These are phyloP conservation scores for Narcine bancroftii DNA, from an alignment of 2,113 vertebrate species.

Conservation along the genomic window DNA sequence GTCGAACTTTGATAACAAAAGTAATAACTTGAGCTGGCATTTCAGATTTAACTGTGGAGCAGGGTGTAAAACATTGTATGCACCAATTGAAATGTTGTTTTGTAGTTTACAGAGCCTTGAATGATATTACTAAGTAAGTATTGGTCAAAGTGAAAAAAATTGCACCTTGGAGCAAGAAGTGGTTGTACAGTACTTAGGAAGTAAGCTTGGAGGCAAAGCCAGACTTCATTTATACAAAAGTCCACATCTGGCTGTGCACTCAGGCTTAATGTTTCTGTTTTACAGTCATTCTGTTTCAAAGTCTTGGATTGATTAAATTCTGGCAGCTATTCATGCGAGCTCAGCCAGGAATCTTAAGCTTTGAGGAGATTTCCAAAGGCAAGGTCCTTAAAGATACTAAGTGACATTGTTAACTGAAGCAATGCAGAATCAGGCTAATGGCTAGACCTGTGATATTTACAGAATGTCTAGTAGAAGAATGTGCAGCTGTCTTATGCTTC, in stretches of 20 bases:
- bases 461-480: background rate
- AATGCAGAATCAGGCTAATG: background rate
- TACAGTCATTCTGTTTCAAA: constrained; percentile 29
- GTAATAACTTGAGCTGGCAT: background rate
- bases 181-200: background rate
- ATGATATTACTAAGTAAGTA: background rate
- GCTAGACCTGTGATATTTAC: background rate
- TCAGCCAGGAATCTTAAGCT: constrained; percentile 27
- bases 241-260: constrained; percentile 24
- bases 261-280: constrained; percentile 24
- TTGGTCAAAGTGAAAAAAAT: background rate
- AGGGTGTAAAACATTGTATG: background rate
- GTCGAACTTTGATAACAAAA: background rate
- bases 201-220: constrained; percentile 28
- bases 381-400: constrained; percentile 16
- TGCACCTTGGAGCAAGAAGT: background rate
- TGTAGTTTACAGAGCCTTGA: background rate
- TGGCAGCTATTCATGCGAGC: constrained; percentile 1
- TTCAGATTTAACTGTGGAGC: background rate
- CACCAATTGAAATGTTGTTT: background rate
- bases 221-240: constrained; percentile 15
- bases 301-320: constrained; percentile 34
- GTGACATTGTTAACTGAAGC: constrained; percentile 6
- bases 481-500: background rate
- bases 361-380: constrained; percentile 33